Evolutionary conservation across 2,888 invertebrate species (phyloP).

Genomic region (Orthonevra nobilis): DNA sequence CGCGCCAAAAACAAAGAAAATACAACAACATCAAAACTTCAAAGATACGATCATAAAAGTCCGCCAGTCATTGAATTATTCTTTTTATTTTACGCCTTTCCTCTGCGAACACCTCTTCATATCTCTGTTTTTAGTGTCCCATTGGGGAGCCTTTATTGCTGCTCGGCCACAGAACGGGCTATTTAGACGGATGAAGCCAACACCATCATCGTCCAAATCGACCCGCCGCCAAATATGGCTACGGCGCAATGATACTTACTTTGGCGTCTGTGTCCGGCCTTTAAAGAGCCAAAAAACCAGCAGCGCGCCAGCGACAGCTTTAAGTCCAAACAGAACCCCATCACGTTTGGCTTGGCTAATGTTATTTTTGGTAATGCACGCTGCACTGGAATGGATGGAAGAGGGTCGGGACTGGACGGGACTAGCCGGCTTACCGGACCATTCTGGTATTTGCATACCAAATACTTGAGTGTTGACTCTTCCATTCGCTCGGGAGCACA

Average conservation of each 20-base stretch:
- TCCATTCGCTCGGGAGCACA: slow-evolving; percentile 39
- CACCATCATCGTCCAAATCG: slow-evolving; percentile 8
- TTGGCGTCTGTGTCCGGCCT: slow-evolving; percentile 32
- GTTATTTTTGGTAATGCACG: slow-evolving; percentile 64
- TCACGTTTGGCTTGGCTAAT: slow-evolving; percentile 41
- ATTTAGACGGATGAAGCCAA: slow-evolving; percentile 5
- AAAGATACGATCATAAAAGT: slow-evolving; percentile 34
- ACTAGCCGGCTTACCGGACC: neutral
- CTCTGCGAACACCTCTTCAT: slow-evolving; percentile 15
- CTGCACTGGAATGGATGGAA: slow-evolving; percentile 1
- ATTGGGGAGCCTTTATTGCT: slow-evolving; percentile 17
- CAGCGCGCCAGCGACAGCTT: slow-evolving; percentile 7
- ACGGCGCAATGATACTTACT: slow-evolving; percentile 16
- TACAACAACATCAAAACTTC: slow-evolving; percentile 23
- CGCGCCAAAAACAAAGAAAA: neutral
- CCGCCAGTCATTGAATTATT: slow-evolving; percentile 19
- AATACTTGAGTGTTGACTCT: slow-evolving; percentile 55
- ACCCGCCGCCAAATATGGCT: neutral
- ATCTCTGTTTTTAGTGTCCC: neutral
- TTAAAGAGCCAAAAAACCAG: slow-evolving; percentile 21
- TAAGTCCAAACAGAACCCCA: slow-evolving; percentile 15
- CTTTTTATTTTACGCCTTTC: slow-evolving; percentile 1
- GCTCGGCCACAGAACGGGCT: slow-evolving; percentile 5
- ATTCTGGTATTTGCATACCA: slow-evolving; percentile 32
- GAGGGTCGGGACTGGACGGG: neutral